A percentile compares a stretch with the other conserved stretches of the same genome.
Conservation (phyloP, 2,113 vertebrate species). For the Chloropsis hardwickii region DNA sequence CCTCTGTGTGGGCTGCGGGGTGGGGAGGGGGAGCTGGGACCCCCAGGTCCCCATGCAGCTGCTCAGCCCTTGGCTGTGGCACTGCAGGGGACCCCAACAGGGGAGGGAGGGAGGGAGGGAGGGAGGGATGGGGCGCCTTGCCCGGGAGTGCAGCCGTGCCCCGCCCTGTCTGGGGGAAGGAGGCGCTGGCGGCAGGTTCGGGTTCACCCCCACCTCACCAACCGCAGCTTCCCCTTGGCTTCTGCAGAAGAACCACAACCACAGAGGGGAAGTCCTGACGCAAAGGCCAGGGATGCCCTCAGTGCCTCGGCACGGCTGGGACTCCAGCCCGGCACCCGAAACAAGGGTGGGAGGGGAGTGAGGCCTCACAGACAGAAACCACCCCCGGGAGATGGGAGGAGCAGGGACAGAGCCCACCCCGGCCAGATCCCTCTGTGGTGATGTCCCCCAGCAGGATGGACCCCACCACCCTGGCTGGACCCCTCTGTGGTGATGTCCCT, state of each 20-base stretch:
- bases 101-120: no score
- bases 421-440: rapidly evolving
- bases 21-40: not conserved
- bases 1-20: rapidly evolving
- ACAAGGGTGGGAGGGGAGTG: not conserved
- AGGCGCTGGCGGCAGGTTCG: not conserved
- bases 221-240: slow-evolving; percentile 5
- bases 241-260: not conserved
- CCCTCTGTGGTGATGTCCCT: rapidly evolving
- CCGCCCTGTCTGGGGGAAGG: not conserved
- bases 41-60: not conserved
- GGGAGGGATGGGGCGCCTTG: rapidly evolving
- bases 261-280: not conserved
- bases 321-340: not conserved
- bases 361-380: not conserved
- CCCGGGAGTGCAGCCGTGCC: rapidly evolving
- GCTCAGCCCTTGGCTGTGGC: not conserved
- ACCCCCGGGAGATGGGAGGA: rapidly evolving
- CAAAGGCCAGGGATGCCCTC: slow-evolving; percentile 43
- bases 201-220: rapidly evolving
- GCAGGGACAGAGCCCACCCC: not conserved
- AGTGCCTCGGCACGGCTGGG: rapidly evolving
- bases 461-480: not conserved
- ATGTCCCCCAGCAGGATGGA: rapidly evolving
- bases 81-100: rapidly evolving